Evolutionary conservation across 53 echinoderm and acorn worm species (phyloP).

Genomic region (Actinopyga echinites): DNA sequence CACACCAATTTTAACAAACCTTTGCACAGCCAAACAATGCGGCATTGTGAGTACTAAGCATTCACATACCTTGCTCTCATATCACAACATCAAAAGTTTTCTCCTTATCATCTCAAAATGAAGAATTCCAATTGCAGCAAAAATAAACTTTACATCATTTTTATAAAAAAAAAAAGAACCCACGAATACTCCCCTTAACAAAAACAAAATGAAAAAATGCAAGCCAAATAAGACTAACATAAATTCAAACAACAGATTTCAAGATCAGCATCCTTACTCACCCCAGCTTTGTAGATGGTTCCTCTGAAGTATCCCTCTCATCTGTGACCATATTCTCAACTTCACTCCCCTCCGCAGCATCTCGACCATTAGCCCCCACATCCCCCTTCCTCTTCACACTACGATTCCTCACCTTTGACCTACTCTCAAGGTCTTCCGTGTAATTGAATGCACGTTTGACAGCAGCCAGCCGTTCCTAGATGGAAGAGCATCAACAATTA

Average conservation of each 20-base stretch:
- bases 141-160: no score
- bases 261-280: not conserved
- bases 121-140: no score
- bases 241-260: not conserved
- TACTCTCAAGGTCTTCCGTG: slow-evolving; percentile 55
- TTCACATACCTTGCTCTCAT: no score
- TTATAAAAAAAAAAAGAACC: no score
- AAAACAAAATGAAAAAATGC: not conserved
- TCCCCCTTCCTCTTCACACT: not conserved
- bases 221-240: not conserved
- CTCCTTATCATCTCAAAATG: no score
- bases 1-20: no score
- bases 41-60: no score
- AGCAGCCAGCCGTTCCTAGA: slow-evolving; percentile 66
- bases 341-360: slow-evolving; percentile 23
- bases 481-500: not conserved
- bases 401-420: slow-evolving; percentile 47
- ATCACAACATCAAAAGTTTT: no score
- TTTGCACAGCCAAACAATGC: no score
- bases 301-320: not conserved
- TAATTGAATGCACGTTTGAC: slow-evolving; percentile 81
- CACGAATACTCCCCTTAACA: no score
- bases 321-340: slow-evolving; percentile 1
- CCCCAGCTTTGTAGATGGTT: slow-evolving; percentile 18
- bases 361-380: not conserved